phyloP scores from a whole-genome alignment of 2,888 invertebrate species.

The Netelia virgata region DNA sequence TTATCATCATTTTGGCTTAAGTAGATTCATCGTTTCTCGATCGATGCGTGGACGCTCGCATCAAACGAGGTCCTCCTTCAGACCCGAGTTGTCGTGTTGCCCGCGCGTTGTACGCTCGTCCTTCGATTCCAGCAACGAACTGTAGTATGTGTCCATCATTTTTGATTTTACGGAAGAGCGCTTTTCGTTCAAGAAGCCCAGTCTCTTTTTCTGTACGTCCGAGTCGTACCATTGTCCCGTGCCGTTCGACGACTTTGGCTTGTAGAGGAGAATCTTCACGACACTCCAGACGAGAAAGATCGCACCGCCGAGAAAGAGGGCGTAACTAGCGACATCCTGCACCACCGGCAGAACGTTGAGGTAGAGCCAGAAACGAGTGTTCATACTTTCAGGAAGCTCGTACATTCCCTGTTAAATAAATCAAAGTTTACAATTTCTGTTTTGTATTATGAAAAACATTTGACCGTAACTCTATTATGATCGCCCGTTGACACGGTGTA shows the following conservation, averaged over 20 bases:
- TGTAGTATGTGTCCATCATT: conserved; percentile 84
- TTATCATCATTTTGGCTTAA: background rate
- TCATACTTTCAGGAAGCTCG: conserved; percentile 88
- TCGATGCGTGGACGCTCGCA: background rate
- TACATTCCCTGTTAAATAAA: conserved; percentile 88
- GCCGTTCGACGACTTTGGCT: conserved; percentile 69
- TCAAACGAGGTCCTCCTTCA: conserved; percentile 70
- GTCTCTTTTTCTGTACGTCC: conserved; percentile 78
- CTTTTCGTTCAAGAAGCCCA: conserved; percentile 77
- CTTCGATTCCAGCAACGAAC: conserved; percentile 80
- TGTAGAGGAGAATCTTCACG: conserved; percentile 78
- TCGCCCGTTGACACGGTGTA: no score
- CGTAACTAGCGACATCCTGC: conserved; percentile 87
- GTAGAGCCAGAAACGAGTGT: conserved; percentile 90
- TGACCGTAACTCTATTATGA: no score
- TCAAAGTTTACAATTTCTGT: background rate
- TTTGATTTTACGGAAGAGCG: conserved; percentile 77
- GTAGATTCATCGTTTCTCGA: background rate
- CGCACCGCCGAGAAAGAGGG: conserved; percentile 86
- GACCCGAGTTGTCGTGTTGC: conserved; percentile 69
- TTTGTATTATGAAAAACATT: background rate
- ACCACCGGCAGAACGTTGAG: conserved; percentile 90
- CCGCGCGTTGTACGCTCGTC: conserved; percentile 71
- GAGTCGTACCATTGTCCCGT: conserved; percentile 77
- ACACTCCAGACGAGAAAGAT: conserved; percentile 86